Evolutionary conservation across 92 coral and sea anemone species (phyloP), one percentile per base, ranked within the genome.

Genomic region (Galaxea fascicularis): DNA sequence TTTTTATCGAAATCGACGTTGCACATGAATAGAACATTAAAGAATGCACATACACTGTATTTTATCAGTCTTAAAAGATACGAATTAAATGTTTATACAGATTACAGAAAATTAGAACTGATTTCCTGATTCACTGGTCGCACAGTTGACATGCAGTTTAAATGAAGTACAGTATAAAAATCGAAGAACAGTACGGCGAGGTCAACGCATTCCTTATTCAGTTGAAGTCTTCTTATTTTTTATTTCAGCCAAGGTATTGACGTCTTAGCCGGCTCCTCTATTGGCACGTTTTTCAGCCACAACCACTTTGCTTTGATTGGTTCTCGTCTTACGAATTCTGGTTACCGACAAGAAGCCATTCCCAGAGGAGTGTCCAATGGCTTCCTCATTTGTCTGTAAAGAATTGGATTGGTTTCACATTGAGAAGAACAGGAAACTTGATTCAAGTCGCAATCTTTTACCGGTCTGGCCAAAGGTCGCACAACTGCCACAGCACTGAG

Each of bases 211-310:
- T 35, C 41, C 6, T 0, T 24, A 20, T 21, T 60, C 25, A 60
- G 66, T 60, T 30, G n/a, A 64, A 64, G 39, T 74, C 62, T 27
- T 64, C 69, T 44, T 39, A 58, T 29, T 77, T 77, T 39, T 79
- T 79, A 44, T 45, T 79, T 65, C 13, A 65, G 74, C 62, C 85
- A 65, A 41, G 85, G 75, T 79, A 79, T 63, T 16, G 62, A 79
- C 65, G 85, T 64, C n/a, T 79, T 66, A 79, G 14, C 76, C 85
- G 22, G 84, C 84, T 65, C 85, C 85, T 14, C 85, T 46, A 47
- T 79, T 65, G 57, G 44, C 85, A 63, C 58, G 76, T 68, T 66
- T 79, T 41, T 64, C 63, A 24, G 68, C 60, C 57, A 78, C 65
- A 16, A 74, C 46, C 45, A 56, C 79, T 74, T 52, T 74, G 63